Percentiles rank a stretch among this genome's conserved stretches.
These are phyloP conservation scores for Agrotis puta DNA, from an alignment of 2,888 invertebrate species.

Conservation along the genomic window DNA sequence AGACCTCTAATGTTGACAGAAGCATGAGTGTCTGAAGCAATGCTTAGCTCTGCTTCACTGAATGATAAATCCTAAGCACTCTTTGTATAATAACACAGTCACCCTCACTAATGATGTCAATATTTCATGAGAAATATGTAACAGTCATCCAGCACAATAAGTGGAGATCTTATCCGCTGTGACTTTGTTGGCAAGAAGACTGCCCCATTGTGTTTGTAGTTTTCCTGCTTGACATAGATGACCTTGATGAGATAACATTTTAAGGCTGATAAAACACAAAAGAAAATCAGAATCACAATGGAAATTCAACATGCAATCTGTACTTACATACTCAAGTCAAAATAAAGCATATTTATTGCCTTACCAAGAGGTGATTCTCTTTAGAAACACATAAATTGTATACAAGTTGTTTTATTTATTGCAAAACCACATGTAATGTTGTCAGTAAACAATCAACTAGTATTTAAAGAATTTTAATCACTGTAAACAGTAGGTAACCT, in stretches of 20 bases:
- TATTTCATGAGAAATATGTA: slow-evolving; percentile 34
- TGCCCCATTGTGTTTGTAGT: slow-evolving; percentile 45
- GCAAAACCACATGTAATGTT: slow-evolving; percentile 54
- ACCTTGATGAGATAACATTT: slow-evolving; percentile 45
- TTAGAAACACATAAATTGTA: slow-evolving; percentile 30
- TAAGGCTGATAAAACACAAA: slow-evolving; percentile 47
- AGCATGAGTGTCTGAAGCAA: background rate
- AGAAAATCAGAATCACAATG: slow-evolving; percentile 40
- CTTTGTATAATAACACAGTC: slow-evolving; percentile 13
- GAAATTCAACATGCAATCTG: slow-evolving; percentile 18
- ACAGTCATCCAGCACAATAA: slow-evolving; percentile 33
- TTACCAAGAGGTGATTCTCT: slow-evolving; percentile 12
- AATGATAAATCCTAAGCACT: slow-evolving; percentile 1
- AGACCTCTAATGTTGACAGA: background rate
- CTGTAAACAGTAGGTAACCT: slow-evolving; percentile 66
- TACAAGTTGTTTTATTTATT: slow-evolving; percentile 41
- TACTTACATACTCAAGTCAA: slow-evolving; percentile 4
- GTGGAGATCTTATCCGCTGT: slow-evolving; percentile 43
- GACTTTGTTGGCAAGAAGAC: slow-evolving; percentile 22
- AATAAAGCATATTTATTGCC: slow-evolving; percentile 38
- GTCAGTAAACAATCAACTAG: slow-evolving; percentile 64
- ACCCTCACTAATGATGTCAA: slow-evolving; percentile 23
- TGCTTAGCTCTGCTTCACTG: background rate
- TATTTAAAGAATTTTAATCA: slow-evolving; percentile 64
- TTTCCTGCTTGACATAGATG: slow-evolving; percentile 56